These are phyloP conservation scores for Theodoxus fluviatilis DNA, from an alignment of 2,888 invertebrate genomes.

Conservation along the genomic window DNA sequence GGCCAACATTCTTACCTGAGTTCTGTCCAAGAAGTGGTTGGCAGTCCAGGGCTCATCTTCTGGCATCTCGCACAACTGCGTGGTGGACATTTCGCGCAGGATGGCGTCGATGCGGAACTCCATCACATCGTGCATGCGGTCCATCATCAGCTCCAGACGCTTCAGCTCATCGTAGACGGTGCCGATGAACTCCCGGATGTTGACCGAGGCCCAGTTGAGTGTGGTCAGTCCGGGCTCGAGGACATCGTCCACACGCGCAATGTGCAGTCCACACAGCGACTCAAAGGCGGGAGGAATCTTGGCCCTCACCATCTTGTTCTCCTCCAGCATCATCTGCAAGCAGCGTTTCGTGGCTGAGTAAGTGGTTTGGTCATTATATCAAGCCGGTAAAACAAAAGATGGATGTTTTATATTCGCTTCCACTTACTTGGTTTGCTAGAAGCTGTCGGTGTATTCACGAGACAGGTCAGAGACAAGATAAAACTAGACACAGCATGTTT, in stretches of 20 bases:
- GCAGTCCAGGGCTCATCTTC: conserved; percentile 86
- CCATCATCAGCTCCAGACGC: conserved; percentile 76
- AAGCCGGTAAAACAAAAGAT: too few relatives aligned
- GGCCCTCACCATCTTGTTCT: conserved; percentile 60
- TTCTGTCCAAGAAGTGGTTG: conserved; percentile 83
- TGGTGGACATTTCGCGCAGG: conserved; percentile 84
- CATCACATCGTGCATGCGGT: conserved; percentile 64
- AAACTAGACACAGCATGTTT: too few relatives aligned
- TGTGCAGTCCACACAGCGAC: conserved; percentile 85
- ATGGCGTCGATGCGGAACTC: conserved; percentile 82
- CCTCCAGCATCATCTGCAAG: conserved; percentile 64
- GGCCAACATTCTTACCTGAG: conserved; percentile 80
- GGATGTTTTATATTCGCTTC: too few relatives aligned
- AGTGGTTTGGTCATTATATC: too few relatives aligned
- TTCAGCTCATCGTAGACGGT: conserved; percentile 69
- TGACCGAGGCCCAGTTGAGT: conserved; percentile 87
- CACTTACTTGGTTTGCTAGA: too few relatives aligned
- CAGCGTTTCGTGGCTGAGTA: too few relatives aligned
- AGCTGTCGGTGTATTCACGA: too few relatives aligned
- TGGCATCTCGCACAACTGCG: conserved; percentile 82
- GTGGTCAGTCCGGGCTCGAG: conserved; percentile 78
- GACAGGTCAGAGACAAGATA: too few relatives aligned
- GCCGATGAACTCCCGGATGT: conserved; percentile 71
- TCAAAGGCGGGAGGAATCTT: conserved; percentile 78
- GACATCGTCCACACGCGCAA: conserved; percentile 78